Conservation (phyloP, 2,113 vertebrate genomes). For the Tetrao urogallus region DNA sequence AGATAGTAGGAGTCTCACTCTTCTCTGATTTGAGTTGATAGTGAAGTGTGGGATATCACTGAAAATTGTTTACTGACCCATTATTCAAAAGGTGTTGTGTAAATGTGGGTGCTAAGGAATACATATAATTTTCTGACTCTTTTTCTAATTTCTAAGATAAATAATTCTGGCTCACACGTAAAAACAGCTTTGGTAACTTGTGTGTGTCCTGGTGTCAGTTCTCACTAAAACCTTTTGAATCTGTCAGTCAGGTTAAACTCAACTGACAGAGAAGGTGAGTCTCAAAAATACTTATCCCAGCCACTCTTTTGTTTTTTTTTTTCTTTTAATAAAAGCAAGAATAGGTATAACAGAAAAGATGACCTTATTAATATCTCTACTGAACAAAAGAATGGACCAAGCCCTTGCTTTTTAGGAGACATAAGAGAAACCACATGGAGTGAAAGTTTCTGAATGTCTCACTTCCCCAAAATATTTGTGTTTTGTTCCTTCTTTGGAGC, state of each 20-base stretch:
- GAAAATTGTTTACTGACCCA: background rate
- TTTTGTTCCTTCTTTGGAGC: background rate
- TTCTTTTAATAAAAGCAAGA: background rate
- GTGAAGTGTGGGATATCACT: background rate
- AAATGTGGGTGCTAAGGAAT: background rate
- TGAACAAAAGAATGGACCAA: background rate
- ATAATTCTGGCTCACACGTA: background rate
- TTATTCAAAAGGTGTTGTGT: background rate
- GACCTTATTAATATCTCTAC: background rate
- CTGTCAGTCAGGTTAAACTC: background rate
- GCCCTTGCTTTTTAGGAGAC: background rate
- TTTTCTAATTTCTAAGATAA: background rate
- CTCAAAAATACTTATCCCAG: background rate
- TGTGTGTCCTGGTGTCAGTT: background rate
- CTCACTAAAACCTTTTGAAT: background rate
- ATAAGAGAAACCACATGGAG: background rate
- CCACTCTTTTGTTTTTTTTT: background rate
- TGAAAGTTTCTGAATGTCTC: background rate
- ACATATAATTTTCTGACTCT: background rate
- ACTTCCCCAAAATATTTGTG: background rate
- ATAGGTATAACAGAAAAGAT: background rate
- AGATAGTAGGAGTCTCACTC: background rate
- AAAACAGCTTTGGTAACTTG: background rate
- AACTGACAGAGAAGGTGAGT: background rate
- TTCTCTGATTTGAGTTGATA: background rate